Base-by-base conservation (phyloP, 2,113 vertebrate genomes). In the Ia io region DNA sequence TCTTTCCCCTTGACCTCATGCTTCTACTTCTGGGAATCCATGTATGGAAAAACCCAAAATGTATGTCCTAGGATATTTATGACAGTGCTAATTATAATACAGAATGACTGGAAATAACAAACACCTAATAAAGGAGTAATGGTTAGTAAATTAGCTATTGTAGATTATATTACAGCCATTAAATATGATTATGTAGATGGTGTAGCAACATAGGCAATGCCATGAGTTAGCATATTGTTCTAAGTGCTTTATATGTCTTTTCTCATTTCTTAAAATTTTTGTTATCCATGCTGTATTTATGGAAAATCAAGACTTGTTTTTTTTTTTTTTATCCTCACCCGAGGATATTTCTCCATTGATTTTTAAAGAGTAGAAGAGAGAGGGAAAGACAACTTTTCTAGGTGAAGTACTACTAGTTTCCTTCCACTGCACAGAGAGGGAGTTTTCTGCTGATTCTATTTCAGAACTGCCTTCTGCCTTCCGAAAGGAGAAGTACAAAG, bases 211-310 rank as follows among this genome's bases (percentile, higher is more conserved):
- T 2, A 37, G 84, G 59, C 92, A 91, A 91, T 47, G 30, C 73
- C 28, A 6, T 63, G 16, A 80, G n/a, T 49, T 86, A 76, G 42
- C 49, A 37, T 44, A 51, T 56, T 93, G 23, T 84, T 76, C 37
- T 23, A 80, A 76, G 88, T 77, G n/a, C 14, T 84, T 91, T 17
- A 23, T 18, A 32, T 74, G 42, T 74, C 42, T 47, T 74, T 73
- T 51, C 95, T 77, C 25, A 37, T 95, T 96, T 90, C 53, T 95
- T 83, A 93, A 70, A 83, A 71, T 65, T 53, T 97, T 97, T 96
- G 97, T 97, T 96, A 83, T 35, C 96, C 59, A 10, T 59, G 93
- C 96, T 88, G 20, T 65, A n/a, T 44, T 83, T 18, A 44, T 5
- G 59, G 93, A 90, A 83, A 95, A 63, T 44, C 44, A 20, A 37